Evolutionary conservation across 2,888 invertebrate genomes (phyloP).

Genomic region (Tryphoninae sp.): DNA sequence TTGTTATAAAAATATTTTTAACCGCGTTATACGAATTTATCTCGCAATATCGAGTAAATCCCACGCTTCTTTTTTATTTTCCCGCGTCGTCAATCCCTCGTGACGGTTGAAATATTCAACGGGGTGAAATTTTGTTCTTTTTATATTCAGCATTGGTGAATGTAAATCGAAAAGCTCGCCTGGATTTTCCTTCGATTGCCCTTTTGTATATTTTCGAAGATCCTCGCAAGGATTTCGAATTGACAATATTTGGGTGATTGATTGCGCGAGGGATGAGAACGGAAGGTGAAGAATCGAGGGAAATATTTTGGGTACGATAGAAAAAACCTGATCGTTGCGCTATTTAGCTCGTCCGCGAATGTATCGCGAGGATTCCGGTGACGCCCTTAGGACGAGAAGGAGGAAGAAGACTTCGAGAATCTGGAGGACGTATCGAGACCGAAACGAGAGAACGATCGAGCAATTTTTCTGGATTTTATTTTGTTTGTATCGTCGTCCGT

Average conservation of each 20-base stretch:
- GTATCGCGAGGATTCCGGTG: constrained; percentile 39
- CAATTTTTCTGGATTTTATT: constrained; percentile 52
- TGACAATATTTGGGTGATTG: constrained; percentile 33
- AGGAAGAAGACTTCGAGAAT: constrained; percentile 25
- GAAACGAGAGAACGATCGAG: constrained; percentile 30
- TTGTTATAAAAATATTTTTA: too few relatives aligned
- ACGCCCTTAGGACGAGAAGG: constrained; percentile 5
- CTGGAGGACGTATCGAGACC: constrained; percentile 29
- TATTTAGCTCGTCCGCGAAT: constrained; percentile 18
- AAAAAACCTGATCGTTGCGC: constrained; percentile 10
- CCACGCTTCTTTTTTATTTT: background rate
- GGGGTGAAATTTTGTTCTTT: background rate
- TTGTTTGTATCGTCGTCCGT: constrained; percentile 42
- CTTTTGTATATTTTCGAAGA: background rate
- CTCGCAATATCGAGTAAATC: background rate
- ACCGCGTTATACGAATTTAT: background rate
- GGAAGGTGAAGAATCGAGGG: constrained; percentile 7
- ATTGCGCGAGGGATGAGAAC: constrained; percentile 9
- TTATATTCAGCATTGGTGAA: background rate
- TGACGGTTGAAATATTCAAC: constrained; percentile 1
- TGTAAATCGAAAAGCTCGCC: constrained; percentile 5
- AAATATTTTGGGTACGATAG: constrained; percentile 13
- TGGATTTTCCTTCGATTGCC: constrained; percentile 1
- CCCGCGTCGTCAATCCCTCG: background rate
- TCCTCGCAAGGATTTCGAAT: constrained; percentile 17